Conservation (phyloP, 2,888 invertebrate genomes). For the Epiblema foenella region DNA sequence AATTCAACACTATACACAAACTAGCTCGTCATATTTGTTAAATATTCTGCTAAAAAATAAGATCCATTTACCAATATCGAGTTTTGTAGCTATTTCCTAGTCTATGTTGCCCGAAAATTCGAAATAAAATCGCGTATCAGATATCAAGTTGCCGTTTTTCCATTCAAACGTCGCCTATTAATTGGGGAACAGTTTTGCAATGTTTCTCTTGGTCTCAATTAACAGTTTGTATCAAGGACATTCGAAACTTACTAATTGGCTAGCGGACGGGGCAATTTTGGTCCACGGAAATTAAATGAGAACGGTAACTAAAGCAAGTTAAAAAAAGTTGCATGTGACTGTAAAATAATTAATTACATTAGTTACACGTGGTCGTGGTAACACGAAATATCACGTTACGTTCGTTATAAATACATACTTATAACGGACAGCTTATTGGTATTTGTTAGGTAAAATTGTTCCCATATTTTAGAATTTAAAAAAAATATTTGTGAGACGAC, state of each 20-base stretch:
- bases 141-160: conserved; percentile 17
- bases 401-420: too few relatives aligned
- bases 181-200: conserved; percentile 32
- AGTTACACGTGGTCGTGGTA: too few relatives aligned
- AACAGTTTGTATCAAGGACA: conserved; percentile 34
- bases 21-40: too few relatives aligned
- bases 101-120: not conserved
- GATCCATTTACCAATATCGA: not conserved
- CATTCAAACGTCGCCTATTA: conserved; percentile 17
- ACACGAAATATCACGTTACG: too few relatives aligned
- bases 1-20: too few relatives aligned
- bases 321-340: not conserved
- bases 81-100: not conserved
- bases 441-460: too few relatives aligned
- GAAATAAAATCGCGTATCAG: conserved; percentile 9
- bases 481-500: too few relatives aligned
- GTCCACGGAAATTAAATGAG: conserved; percentile 23
- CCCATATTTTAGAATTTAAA: too few relatives aligned
- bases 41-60: not conserved
- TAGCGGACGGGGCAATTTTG: conserved; percentile 10
- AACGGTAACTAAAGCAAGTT: not conserved
- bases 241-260: conserved; percentile 35
- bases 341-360: too few relatives aligned
- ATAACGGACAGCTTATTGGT: too few relatives aligned
- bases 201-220: conserved; percentile 25